Evolutionary conservation across 2,113 vertebrate genomes (phyloP), one percentile per base, ranked within the genome.

Genomic region (Anhinga rufa): DNA sequence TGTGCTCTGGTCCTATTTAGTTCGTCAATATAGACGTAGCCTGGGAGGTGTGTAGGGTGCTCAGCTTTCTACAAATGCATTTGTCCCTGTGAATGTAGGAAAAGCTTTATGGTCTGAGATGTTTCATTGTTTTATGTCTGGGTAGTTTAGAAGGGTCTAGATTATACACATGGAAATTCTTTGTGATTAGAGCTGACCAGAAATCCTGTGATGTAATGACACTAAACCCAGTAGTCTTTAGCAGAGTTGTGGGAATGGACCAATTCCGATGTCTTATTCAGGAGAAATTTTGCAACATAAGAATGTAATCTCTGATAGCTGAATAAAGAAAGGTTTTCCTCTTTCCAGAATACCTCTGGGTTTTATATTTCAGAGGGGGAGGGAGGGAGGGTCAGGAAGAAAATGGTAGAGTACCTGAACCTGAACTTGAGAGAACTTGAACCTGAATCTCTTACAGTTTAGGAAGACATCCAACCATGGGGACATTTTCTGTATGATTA

Each of bases 11-110:
- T 86, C 49, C 26, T 10, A 1, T 10, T 11, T 34, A 26, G 12
- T n/a, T 74, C 64, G 54, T 60, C 24, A 15, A 0, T 3, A 29
- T 0, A 46, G 20, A 12, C 14, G 9, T 25, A 38, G 46, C 21
- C 66, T 44, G 44, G 19, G 49, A 79, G 26, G n/a, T 3, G 3
- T 7, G 64, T n/a, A 51, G 46, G 15, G 32, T n/a, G 46, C 40
- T 86, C 38, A 38, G 58, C 25, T 87, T 91, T 61, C 57, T 68
- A 24, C 25, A 31, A 12, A 54, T 29, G 9, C 17, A 7, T 32
- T 25, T 26, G 1, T 70, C n/a, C 16, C 42, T 7, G 42, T 38
- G 46, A 62, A 42, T 0, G 5, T 20, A 29, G 29, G 12, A 17
- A 25, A 34, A 51, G 34, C 29, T 49, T 84, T 40, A 31, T n/a